A percentile compares a stretch with the other conserved stretches of the same genome.
phyloP scores from a whole-genome alignment of 1,140 invertebrate species.

The Zaprionus gabonicus region DNA sequence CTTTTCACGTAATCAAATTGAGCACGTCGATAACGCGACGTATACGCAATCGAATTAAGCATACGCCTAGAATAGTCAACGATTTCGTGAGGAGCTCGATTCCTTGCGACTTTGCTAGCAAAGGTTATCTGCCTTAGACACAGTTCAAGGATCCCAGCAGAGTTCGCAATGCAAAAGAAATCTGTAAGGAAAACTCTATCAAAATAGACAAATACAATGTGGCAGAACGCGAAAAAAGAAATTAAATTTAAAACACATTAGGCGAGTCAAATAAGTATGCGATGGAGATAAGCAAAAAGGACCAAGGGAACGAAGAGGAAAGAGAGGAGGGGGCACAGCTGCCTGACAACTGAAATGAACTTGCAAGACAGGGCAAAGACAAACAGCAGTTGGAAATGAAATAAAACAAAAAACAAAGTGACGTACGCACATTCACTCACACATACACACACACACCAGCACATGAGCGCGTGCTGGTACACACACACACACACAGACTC shows the following conservation, averaged over 20 bases:
- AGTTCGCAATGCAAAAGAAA: background rate
- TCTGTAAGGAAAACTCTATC: background rate
- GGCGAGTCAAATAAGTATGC: constrained; percentile 48
- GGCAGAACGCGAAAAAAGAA: constrained; percentile 20
- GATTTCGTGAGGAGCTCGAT: background rate
- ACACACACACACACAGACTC: too few relatives aligned
- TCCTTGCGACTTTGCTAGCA: background rate
- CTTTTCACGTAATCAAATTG: constrained; percentile 59
- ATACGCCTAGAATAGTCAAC: constrained; percentile 11
- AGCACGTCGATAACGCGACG: constrained; percentile 45
- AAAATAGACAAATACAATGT: background rate
- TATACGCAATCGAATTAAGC: constrained; percentile 68
- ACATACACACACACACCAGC: constrained; percentile 17
- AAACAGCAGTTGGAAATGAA: constrained; percentile 68
- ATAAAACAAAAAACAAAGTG: constrained; percentile 49
- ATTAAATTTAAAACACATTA: constrained; percentile 81
- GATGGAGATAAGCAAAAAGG: constrained; percentile 9
- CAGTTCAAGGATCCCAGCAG: too few relatives aligned
- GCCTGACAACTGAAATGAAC: constrained; percentile 67
- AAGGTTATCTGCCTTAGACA: too few relatives aligned
- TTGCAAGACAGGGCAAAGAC: constrained; percentile 69
- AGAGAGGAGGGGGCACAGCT: constrained; percentile 28
- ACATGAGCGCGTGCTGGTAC: background rate
- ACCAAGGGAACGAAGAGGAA: background rate
- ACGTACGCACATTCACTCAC: constrained; percentile 46